phyloP scores from a whole-genome alignment of 1,140 invertebrate species.

The Rhopalosiphum padi region DNA sequence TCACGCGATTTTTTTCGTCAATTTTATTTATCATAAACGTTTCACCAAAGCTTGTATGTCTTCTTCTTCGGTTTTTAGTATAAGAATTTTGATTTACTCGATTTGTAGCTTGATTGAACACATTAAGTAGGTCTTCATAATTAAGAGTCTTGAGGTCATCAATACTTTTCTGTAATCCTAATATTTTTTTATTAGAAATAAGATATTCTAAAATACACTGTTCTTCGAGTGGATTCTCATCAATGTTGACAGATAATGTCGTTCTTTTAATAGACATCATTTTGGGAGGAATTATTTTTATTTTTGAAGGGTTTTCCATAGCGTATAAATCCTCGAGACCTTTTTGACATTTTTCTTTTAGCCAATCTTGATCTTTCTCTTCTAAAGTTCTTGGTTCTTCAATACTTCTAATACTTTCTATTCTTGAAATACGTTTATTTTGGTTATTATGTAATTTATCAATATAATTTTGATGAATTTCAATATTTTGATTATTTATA shows the following conservation, averaged over 20 bases:
- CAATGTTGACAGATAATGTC: constrained; percentile 35
- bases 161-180: constrained; percentile 40
- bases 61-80: constrained; percentile 47
- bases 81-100: not conserved
- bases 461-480: constrained; percentile 44
- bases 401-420: constrained; percentile 67
- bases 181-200: constrained; percentile 55
- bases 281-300: constrained; percentile 5
- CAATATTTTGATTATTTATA: constrained; percentile 48
- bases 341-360: constrained; percentile 62
- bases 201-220: constrained; percentile 61
- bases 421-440: constrained; percentile 67
- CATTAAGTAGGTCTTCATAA: constrained; percentile 61
- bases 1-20: constrained; percentile 5
- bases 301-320: constrained; percentile 60
- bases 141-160: constrained; percentile 59
- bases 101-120: constrained; percentile 60
- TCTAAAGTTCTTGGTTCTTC: constrained; percentile 46
- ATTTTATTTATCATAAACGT: constrained; percentile 20
- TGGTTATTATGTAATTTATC: constrained; percentile 59
- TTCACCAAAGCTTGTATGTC: constrained; percentile 47
- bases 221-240: constrained; percentile 61
- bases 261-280: not conserved
- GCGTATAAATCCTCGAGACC: constrained; percentile 62
- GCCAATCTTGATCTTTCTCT: constrained; percentile 60